A percentile compares a stretch with the other conserved stretches of the same genome.
phyloP scores from a whole-genome alignment of 2,113 vertebrate genomes.

The Corythaixoides concolor region DNA sequence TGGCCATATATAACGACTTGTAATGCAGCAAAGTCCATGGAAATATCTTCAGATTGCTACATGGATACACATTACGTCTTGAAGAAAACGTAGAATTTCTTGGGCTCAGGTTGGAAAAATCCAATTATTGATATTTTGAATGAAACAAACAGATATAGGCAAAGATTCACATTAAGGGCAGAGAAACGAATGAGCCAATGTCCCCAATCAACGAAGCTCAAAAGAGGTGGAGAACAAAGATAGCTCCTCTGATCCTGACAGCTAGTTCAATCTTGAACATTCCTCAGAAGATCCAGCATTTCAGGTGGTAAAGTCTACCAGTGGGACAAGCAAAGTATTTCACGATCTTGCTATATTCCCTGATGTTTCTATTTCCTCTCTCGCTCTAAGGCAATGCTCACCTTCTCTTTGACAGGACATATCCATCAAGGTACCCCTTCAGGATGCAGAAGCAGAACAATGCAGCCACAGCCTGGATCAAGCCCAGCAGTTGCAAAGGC shows the following conservation, averaged over 20 bases:
- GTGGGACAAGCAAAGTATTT: background rate
- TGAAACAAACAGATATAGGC: fast-evolving
- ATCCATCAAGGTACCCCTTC: background rate
- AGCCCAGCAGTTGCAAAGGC: background rate
- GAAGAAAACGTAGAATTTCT: background rate
- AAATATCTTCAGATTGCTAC: background rate
- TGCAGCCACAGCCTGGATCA: background rate
- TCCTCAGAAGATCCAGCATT: background rate
- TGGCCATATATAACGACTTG: background rate
- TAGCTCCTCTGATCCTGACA: background rate
- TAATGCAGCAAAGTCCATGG: background rate
- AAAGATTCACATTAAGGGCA: background rate
- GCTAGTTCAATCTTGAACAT: background rate
- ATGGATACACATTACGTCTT: background rate
- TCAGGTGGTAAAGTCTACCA: background rate
- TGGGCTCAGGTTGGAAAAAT: background rate
- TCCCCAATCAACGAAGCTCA: background rate
- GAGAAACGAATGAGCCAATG: background rate
- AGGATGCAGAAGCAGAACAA: background rate
- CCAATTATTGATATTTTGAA: background rate
- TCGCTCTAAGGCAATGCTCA: background rate
- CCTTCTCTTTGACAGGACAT: background rate
- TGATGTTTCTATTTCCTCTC: background rate
- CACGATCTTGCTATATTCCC: background rate
- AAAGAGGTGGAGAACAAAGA: background rate